Evolutionary conservation across 23 tunicate species (phyloP).

Genomic region (Trididemnum nubilum): DNA sequence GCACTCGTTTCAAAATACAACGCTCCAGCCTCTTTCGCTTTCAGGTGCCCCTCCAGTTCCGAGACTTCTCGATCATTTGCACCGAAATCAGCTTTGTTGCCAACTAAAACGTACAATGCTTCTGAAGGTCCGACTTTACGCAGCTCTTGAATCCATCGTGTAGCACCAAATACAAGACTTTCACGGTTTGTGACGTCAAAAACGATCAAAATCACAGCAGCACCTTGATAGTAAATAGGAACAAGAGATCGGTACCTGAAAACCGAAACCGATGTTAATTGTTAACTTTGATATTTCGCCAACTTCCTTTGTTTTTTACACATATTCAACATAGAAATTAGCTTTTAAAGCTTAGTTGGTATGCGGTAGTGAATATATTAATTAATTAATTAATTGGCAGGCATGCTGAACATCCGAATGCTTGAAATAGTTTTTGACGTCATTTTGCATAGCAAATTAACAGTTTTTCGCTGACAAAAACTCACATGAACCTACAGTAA

Average conservation of each 20-base stretch:
- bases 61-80: background rate
- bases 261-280: background rate
- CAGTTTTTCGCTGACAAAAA: too few species aligned
- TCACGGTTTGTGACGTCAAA: slow-evolving; percentile 37
- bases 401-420: too few species aligned
- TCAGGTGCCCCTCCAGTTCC: slow-evolving; percentile 22
- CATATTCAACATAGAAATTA: too few species aligned
- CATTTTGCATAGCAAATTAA: too few species aligned
- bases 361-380: too few species aligned
- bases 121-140: slow-evolving; percentile 17
- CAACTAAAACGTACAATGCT: slow-evolving; percentile 30
- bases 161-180: slow-evolving; percentile 13
- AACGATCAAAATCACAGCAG: slow-evolving; percentile 27
- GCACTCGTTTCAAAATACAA: slow-evolving; percentile 42
- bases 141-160: slow-evolving; percentile 18
- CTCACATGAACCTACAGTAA: too few species aligned
- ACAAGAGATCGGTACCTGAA: slow-evolving; percentile 41
- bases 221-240: slow-evolving; percentile 42
- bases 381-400: too few species aligned
- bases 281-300: too few species aligned
- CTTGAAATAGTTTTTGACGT: too few species aligned
- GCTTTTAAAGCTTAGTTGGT: too few species aligned
- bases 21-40: slow-evolving; percentile 24
- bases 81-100: slow-evolving; percentile 35
- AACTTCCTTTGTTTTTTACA: too few species aligned